Evolutionary conservation across 2,797 vertebrate genomes (phyloP).

Genomic region (Phrynocephalus forsythii): DNA sequence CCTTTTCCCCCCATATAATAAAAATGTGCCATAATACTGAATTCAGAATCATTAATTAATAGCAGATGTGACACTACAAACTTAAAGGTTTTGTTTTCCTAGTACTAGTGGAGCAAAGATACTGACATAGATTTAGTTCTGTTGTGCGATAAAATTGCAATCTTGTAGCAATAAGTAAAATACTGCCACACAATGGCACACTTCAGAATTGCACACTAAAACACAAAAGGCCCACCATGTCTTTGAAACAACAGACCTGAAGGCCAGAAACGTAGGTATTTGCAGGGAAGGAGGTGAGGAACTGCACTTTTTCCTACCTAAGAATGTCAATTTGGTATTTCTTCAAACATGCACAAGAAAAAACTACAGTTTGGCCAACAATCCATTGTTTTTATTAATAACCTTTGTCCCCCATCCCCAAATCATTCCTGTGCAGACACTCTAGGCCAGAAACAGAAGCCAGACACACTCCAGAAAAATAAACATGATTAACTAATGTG

Average conservation of each 20-base stretch:
- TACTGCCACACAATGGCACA: slow-evolving; percentile 73
- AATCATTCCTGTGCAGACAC: too few species aligned
- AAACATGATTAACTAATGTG: too few species aligned
- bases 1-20: neutral
- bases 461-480: too few species aligned
- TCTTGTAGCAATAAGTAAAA: slow-evolving; percentile 55
- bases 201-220: slow-evolving; percentile 65
- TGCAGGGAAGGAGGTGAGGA: too few species aligned
- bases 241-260: neutral
- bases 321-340: too few species aligned
- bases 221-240: slow-evolving; percentile 6
- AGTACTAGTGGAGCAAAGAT: slow-evolving; percentile 34
- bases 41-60: slow-evolving; percentile 28
- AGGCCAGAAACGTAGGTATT: neutral
- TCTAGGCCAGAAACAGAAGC: too few species aligned
- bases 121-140: slow-evolving; percentile 24
- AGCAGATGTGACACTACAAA: slow-evolving; percentile 6
- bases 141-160: slow-evolving; percentile 11
- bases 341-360: too few species aligned
- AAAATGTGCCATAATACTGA: slow-evolving; percentile 11
- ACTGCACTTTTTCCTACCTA: too few species aligned
- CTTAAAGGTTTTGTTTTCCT: neutral
- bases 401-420: too few species aligned
- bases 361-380: too few species aligned
- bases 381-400: too few species aligned